Percentiles rank a stretch among this genome's conserved stretches.
Evolutionary conservation across 2,797 vertebrate genomes (phyloP).

Genomic region (Hapalemur alaotrensis): DNA sequence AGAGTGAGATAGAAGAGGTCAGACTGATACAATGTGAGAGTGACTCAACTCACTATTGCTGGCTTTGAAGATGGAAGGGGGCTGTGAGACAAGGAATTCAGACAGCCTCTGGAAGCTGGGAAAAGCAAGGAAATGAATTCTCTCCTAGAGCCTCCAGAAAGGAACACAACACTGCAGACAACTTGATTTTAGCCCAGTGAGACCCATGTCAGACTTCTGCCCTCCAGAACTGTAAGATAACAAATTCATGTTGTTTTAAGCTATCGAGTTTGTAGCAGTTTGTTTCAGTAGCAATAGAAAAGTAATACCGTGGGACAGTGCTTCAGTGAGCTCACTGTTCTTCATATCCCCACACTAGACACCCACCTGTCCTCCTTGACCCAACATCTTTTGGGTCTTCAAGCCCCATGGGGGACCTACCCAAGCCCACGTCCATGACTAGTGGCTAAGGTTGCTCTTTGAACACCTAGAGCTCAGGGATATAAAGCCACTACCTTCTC

Average conservation of each 20-base stretch:
- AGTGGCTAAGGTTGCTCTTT: neutral
- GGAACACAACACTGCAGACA: neutral
- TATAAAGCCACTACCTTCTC: neutral
- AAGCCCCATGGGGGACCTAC: neutral
- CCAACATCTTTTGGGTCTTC: neutral
- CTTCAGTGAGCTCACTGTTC: neutral
- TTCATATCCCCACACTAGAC: neutral
- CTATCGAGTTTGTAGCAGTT: neutral
- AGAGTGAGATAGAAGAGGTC: neutral
- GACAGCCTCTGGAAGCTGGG: neutral
- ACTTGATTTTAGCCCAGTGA: neutral
- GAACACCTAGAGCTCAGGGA: neutral
- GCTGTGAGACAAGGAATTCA: neutral
- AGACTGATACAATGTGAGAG: neutral
- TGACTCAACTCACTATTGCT: neutral
- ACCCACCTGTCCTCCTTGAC: neutral
- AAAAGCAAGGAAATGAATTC: neutral
- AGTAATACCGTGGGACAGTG: too few species aligned
- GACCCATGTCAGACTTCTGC: neutral
- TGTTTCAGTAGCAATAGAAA: neutral
- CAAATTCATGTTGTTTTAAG: neutral
- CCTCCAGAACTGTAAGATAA: neutral
- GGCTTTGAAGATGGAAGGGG: neutral
- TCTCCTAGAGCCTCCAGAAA: neutral
- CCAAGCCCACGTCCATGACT: neutral